Evolutionary conservation across 2,888 invertebrate genomes (phyloP), one percentile per base, ranked within the genome.

Genomic region (Sinhomidia bicolor): DNA sequence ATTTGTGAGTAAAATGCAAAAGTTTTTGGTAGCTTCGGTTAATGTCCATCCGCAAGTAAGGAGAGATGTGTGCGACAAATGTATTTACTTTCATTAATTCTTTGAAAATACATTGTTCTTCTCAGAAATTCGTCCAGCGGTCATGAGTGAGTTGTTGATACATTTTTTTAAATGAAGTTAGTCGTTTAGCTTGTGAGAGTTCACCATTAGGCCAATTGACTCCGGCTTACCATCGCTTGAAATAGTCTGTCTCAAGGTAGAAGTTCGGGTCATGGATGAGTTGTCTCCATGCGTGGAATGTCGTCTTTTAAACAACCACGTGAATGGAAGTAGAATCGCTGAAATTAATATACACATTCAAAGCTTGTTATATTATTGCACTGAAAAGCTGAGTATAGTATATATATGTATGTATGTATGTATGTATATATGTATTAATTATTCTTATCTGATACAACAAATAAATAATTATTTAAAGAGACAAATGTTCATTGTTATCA

Each of bases 301-400:
- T 29, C 65, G 81, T 78, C 47, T 57, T 62, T 74, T 88, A 60
- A 88, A 60, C 7, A 82, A 57, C 81, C 88, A 90, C 65, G 85
- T 85, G 60, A 88, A 90, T 23, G 88, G 88, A 17, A 88, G 88
- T 36, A 90, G 76, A 57, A 85, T 41, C 9, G 88, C 90, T 90
- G 76, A 57, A 89, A 83, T 79, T 78, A 17, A 87, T 20, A 82
- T 41, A 82, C 51, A 82, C 20, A 82, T 78, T 78, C 36, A 78
- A 36, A 68, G 65, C 65, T 68, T 36, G 3, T 36, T 36, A 36
- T 7, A 17, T 36, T 0, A 29, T 29, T 23, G 17, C n/a, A n/a
- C n/a, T n/a, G n/a, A n/a, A n/a, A n/a, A n/a, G n/a, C n/a, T n/a
- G n/a, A n/a, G n/a, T n/a, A n/a, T n/a, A n/a, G n/a, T n/a, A n/a